A percentile compares a stretch with the other conserved stretches of the same genome.
phyloP scores from a whole-genome alignment of 1,140 invertebrate species.

The Telenomus remus region DNA sequence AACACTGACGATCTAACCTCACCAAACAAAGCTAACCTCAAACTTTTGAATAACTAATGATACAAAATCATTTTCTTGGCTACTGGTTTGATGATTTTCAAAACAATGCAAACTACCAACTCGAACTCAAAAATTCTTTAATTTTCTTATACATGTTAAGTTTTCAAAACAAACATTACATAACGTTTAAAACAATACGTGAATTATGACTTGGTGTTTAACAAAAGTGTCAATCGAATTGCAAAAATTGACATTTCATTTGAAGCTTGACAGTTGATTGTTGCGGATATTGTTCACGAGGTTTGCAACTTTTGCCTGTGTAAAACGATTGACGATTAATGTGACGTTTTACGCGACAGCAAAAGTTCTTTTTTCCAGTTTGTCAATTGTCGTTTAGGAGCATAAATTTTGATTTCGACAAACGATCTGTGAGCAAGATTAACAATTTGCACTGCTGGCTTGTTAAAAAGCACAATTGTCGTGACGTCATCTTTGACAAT shows the following conservation, averaged over 20 bases:
- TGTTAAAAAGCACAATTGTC: too few relatives aligned
- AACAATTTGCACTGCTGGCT: too few relatives aligned
- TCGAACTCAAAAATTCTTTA: constrained; percentile 5
- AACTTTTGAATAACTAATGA: constrained; percentile 56
- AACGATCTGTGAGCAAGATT: too few relatives aligned
- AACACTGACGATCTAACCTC: constrained; percentile 61
- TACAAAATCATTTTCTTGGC: constrained; percentile 52
- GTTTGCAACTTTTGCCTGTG: too few relatives aligned
- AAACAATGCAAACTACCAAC: constrained; percentile 7
- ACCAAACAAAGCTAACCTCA: constrained; percentile 69
- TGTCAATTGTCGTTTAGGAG: too few relatives aligned
- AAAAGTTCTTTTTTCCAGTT: too few relatives aligned
- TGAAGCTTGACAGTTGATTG: not conserved
- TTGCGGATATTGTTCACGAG: too few relatives aligned
- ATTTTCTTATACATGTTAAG: not conserved
- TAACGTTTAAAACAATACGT: constrained; percentile 36
- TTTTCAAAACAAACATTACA: constrained; percentile 28
- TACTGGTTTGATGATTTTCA: not conserved
- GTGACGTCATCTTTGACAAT: too few relatives aligned
- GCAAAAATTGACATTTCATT: not conserved
- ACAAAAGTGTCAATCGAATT: constrained; percentile 28
- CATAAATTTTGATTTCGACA: too few relatives aligned
- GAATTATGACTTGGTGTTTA: constrained; percentile 15
- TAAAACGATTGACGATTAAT: too few relatives aligned
- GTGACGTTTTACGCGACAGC: too few relatives aligned